Evolutionary conservation across 53 echinoderm and acorn worm genomes (phyloP).

Genomic region (Echinarachnius parma): DNA sequence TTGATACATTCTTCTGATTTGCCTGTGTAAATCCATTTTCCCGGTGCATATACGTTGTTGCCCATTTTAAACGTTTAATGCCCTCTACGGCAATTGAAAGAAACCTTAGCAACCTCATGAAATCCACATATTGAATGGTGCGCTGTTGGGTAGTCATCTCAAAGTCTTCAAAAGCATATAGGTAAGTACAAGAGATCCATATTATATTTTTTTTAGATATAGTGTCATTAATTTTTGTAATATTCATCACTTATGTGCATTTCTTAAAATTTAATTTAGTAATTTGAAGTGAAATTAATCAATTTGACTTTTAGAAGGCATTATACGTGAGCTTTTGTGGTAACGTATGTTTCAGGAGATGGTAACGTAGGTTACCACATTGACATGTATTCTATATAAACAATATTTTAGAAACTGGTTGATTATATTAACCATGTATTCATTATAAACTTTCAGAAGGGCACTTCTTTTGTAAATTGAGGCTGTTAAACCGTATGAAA

Average conservation of each 20-base stretch:
- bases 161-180: background rate
- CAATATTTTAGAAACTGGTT: background rate
- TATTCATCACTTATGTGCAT: background rate
- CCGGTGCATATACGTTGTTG: background rate
- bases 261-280: no score
- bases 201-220: background rate
- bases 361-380: conserved; percentile 11
- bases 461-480: background rate
- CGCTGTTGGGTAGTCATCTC: background rate
- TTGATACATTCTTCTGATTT: conserved; percentile 6
- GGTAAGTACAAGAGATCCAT: conserved; percentile 9
- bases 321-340: background rate
- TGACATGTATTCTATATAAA: background rate
- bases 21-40: background rate
- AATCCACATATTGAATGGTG: background rate
- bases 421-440: background rate
- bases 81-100: background rate
- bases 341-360: conserved; percentile 8
- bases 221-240: background rate
- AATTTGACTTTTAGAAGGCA: background rate
- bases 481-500: background rate
- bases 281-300: no score
- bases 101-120: conserved; percentile 15
- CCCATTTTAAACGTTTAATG: background rate
- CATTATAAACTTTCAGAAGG: background rate